Evolutionary conservation across 2,797 vertebrate genomes (phyloP).

Genomic region (Xenopus petersii): DNA sequence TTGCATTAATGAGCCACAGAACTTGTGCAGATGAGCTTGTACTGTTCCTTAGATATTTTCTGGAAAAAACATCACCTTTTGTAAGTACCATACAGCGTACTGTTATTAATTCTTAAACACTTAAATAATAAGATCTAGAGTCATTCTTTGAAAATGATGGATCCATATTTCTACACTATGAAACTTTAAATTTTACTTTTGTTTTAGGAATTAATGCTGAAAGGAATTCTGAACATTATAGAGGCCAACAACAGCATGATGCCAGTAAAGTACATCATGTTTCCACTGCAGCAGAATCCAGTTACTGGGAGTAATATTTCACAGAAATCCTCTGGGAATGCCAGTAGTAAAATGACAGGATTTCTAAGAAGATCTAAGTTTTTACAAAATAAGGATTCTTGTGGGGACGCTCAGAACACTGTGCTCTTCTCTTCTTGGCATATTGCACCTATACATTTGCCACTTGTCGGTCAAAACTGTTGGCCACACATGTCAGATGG

Average conservation of each 20-base stretch:
- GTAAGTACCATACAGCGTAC: conserved; percentile 66
- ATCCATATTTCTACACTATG: neutral
- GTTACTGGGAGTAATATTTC: conserved; percentile 52
- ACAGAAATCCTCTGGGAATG: conserved; percentile 64
- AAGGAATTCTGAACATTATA: conserved; percentile 83
- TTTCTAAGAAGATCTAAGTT: conserved; percentile 73
- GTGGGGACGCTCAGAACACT: conserved; percentile 65
- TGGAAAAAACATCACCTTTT: conserved; percentile 88
- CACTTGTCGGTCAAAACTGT: conserved; percentile 91
- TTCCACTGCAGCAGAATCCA: conserved; percentile 71
- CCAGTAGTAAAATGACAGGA: conserved; percentile 66
- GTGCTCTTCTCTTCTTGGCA: conserved; percentile 86
- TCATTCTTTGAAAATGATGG: too few species aligned
- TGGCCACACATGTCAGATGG: conserved; percentile 96
- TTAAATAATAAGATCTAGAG: too few species aligned
- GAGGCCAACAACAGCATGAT: conserved; percentile 75
- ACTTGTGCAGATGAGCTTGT: conserved; percentile 88
- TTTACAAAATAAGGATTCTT: conserved; percentile 70
- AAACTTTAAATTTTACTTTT: conserved; percentile 15
- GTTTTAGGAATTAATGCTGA: conserved; percentile 83
- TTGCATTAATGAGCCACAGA: conserved; percentile 86
- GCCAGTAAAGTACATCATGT: conserved; percentile 84
- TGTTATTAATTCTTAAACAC: neutral
- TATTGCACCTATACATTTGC: conserved; percentile 84
- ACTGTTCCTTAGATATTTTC: conserved; percentile 85